Percentiles rank a stretch among this genome's conserved stretches.
phyloP scores from a whole-genome alignment of 2,797 vertebrate genomes.

The Falco novaeseelandiae region DNA sequence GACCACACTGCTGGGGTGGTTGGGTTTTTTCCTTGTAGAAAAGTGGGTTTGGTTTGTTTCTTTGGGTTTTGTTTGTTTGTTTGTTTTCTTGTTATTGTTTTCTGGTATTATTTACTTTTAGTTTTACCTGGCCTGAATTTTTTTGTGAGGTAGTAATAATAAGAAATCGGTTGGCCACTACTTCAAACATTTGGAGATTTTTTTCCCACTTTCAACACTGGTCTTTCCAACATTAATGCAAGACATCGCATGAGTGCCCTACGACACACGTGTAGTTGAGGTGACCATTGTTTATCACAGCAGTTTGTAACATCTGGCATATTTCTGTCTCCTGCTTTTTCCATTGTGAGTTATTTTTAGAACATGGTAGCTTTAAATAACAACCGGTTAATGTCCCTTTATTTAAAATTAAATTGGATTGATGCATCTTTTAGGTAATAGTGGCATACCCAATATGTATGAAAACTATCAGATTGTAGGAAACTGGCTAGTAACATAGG shows the following conservation, averaged over 20 bases:
- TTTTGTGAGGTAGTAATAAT: not conserved
- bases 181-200: not conserved
- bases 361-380: accelerated
- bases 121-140: not conserved
- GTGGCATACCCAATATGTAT: not conserved
- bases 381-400: not conserved
- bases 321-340: not conserved
- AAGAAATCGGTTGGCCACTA: not conserved
- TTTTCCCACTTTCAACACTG: not conserved
- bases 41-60: not conserved
- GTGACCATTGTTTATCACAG: not conserved
- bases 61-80: too few species aligned
- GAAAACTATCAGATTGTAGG: not conserved
- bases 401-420: not conserved
- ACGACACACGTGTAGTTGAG: not conserved
- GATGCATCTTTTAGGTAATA: not conserved
- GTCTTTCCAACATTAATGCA: not conserved
- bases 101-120: not conserved
- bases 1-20: not conserved
- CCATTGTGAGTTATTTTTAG: not conserved
- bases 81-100: too few species aligned
- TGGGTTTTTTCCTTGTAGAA: not conserved
- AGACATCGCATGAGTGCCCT: not conserved
- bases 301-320: not conserved
- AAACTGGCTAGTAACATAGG: not conserved